A percentile compares a stretch with the other conserved stretches of the same genome.
phyloP scores from a whole-genome alignment of 2,113 vertebrate species.

The Petrocephalus microphthalmus region DNA sequence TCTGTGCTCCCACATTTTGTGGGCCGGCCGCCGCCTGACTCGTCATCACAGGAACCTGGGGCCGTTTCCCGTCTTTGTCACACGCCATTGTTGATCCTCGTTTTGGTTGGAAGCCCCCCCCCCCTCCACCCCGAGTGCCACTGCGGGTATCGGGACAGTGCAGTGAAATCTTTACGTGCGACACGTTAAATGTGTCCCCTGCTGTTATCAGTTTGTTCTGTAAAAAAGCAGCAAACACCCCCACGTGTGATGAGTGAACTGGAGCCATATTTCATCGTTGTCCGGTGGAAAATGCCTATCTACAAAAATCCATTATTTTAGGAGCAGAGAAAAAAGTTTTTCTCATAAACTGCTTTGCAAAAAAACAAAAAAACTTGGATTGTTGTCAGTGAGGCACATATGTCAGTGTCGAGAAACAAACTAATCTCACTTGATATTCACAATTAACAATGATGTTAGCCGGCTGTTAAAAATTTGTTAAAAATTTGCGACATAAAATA shows the following conservation, averaged over 20 bases:
- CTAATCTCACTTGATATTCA: not conserved
- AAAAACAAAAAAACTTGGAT: not conserved
- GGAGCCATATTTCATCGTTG: not conserved
- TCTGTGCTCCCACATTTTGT: not conserved
- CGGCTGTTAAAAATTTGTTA: not conserved
- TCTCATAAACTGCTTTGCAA: not conserved
- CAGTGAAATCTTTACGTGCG: not conserved
- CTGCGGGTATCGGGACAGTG: not conserved
- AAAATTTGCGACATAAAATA: not conserved
- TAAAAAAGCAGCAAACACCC: not conserved
- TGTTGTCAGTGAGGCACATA: not conserved
- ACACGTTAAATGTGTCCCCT: not conserved
- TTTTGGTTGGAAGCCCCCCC: conserved; percentile 35
- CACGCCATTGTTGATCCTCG: conserved; percentile 36
- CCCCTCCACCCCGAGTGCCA: too few relatives aligned
- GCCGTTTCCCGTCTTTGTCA: conserved; percentile 55
- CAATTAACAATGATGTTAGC: not conserved
- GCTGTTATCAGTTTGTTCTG: not conserved
- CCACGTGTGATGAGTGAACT: not conserved
- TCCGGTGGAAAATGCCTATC: not conserved
- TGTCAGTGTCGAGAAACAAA: not conserved
- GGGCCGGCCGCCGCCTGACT: not conserved
- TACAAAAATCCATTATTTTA: not conserved
- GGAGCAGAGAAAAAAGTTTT: not conserved
- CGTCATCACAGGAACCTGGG: conserved; percentile 21